phyloP scores from a whole-genome alignment of 2,113 vertebrate species.

The Gobio gobio region DNA sequence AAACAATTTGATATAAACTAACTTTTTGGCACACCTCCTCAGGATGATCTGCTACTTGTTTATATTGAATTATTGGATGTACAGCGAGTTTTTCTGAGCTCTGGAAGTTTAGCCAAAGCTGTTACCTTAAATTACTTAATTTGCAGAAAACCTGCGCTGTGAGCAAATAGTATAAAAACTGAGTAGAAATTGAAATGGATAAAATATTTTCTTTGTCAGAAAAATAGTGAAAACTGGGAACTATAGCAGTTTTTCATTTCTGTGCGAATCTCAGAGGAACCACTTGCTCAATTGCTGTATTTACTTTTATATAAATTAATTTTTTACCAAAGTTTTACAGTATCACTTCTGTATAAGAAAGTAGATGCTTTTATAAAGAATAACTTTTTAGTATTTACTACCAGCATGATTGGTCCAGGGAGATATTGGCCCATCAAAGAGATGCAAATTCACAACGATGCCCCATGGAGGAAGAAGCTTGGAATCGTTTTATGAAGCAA shows the following conservation, averaged over 20 bases:
- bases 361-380: not conserved
- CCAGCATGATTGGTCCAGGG: not conserved
- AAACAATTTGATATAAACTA: not conserved
- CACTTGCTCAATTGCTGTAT: not conserved
- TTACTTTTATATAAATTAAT: not conserved
- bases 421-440: slow-evolving; percentile 39
- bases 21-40: not conserved
- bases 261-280: not conserved
- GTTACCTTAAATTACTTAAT: not conserved
- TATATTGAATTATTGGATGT: not conserved
- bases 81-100: not conserved
- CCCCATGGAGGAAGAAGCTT: not conserved
- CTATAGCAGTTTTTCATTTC: not conserved
- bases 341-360: not conserved
- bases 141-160: not conserved
- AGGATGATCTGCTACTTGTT: not conserved
- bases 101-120: not conserved
- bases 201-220: not conserved
- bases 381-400: slow-evolving; percentile 10
- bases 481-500: slow-evolving; percentile 26
- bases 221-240: not conserved
- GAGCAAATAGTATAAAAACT: not conserved
- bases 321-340: not conserved
- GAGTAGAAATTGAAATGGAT: not conserved
- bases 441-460: slow-evolving; percentile 29